These are phyloP conservation scores for Meliscaeva auricollis DNA, from an alignment of 2,888 invertebrate species.

Conservation along the genomic window DNA sequence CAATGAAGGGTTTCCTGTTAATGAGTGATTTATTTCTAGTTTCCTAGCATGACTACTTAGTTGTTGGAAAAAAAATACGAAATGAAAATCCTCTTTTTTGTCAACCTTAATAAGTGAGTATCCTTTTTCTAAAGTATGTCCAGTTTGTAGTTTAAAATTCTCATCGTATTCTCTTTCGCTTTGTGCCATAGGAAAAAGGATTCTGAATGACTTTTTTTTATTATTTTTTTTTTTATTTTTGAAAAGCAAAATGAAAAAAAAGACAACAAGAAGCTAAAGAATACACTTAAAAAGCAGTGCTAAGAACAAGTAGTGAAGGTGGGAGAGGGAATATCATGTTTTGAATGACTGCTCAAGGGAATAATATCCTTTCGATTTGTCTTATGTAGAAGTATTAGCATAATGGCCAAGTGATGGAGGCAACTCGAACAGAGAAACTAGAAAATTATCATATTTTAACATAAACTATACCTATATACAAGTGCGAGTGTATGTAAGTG, in stretches of 20 bases:
- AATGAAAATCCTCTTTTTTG: background rate
- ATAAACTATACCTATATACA: background rate
- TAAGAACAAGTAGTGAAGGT: background rate
- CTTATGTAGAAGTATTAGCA: conserved; percentile 44
- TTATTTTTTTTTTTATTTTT: too few relatives aligned
- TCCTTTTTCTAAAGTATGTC: conserved; percentile 12
- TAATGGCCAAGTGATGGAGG: conserved; percentile 42
- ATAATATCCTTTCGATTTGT: conserved; percentile 63
- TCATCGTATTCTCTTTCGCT: conserved; percentile 17
- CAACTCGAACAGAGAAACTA: conserved; percentile 8
- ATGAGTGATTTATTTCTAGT: conserved; percentile 35
- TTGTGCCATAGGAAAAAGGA: conserved; percentile 2
- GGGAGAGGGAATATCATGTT: background rate
- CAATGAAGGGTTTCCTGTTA: conserved; percentile 2
- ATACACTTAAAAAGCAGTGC: background rate
- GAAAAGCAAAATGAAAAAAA: background rate
- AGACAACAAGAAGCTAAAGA: background rate
- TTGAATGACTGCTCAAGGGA: conserved; percentile 38
- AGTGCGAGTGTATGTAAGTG: background rate
- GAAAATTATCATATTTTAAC: conserved; percentile 35
- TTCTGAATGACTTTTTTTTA: background rate
- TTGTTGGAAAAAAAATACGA: background rate
- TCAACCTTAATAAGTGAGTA: conserved; percentile 12
- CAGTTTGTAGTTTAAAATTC: conserved; percentile 19
- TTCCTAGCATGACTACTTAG: background rate